Evolutionary conservation across 1,140 invertebrate species (phyloP).

Genomic region (Drosophila tropicalis): DNA sequence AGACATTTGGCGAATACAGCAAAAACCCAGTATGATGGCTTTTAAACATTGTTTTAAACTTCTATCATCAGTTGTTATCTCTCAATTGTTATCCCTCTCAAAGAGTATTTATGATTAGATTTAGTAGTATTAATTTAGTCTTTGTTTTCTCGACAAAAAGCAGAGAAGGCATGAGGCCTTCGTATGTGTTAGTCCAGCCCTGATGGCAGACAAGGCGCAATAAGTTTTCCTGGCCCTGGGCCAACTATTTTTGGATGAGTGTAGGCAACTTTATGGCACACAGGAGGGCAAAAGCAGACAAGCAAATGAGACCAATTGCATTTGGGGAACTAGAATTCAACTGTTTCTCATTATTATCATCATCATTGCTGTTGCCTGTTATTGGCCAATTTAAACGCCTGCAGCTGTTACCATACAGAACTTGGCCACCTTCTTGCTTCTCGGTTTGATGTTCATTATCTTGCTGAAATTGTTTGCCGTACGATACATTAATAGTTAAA

Average conservation of each 20-base stretch:
- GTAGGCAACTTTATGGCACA: constrained; percentile 58
- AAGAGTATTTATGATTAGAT: too few relatives aligned
- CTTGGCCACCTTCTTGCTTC: constrained; percentile 45
- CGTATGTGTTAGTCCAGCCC: constrained; percentile 1
- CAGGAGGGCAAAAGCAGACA: constrained; percentile 58
- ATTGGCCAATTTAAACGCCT: constrained; percentile 66
- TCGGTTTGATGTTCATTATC: constrained; percentile 63
- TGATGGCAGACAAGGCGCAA: constrained; percentile 35
- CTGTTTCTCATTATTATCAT: constrained; percentile 10
- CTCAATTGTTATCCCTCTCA: too few relatives aligned
- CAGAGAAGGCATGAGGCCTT: too few relatives aligned
- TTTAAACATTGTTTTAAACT: too few relatives aligned
- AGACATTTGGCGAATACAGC: too few relatives aligned
- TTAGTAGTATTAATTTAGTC: too few relatives aligned
- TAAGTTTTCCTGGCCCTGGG: constrained; percentile 58
- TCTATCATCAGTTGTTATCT: too few relatives aligned
- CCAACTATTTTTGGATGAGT: constrained; percentile 41
- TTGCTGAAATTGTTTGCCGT: constrained; percentile 62
- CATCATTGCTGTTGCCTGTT: constrained; percentile 25
- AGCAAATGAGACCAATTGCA: constrained; percentile 57
- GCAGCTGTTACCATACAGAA: constrained; percentile 73
- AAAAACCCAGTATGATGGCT: too few relatives aligned
- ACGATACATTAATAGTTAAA: constrained; percentile 62
- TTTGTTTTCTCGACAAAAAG: too few relatives aligned
- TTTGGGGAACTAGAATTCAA: constrained; percentile 37